Evolutionary conservation across 37 sponge, comb jelly and placozoan genomes (phyloP).

Genomic region (Agelas oroides): DNA sequence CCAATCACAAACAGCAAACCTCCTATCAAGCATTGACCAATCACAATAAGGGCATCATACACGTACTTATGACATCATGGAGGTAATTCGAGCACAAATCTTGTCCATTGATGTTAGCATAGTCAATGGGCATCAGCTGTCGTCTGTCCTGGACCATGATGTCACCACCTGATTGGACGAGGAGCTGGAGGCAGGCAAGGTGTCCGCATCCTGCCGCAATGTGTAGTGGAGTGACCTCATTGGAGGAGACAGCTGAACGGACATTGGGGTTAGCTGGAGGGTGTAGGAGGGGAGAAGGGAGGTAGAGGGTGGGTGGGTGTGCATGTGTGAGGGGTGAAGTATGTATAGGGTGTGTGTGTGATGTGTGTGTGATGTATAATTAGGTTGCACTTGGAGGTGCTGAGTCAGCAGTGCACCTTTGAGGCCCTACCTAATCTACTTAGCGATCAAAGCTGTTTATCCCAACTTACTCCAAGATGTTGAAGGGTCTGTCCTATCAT

Average conservation of each 20-base stretch:
- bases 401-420: too few species aligned
- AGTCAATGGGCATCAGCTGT: conserved; percentile 55
- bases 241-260: conserved; percentile 11
- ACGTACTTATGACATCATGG: conserved; percentile 41
- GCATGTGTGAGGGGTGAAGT: too few species aligned
- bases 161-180: conserved; percentile 60
- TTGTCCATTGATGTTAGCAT: conserved; percentile 49
- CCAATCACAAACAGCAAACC: too few species aligned
- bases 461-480: too few species aligned
- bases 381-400: too few species aligned
- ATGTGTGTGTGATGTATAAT: too few species aligned
- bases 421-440: too few species aligned
- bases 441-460: too few species aligned
- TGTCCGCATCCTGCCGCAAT: conserved; percentile 60
- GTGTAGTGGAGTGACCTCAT: conserved; percentile 71
- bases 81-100: conserved; percentile 61
- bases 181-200: conserved; percentile 60
- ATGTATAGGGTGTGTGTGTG: too few species aligned
- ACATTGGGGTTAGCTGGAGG: conserved; percentile 53
- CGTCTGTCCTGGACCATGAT: conserved; percentile 23
- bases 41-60: too few species aligned
- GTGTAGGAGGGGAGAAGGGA: background rate
- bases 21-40: too few species aligned
- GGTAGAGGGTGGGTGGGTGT: background rate
- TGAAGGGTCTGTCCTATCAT: too few species aligned